These are phyloP conservation scores for Atherinomorus stipes DNA, from an alignment of 2,113 vertebrate genomes.

Conservation along the genomic window DNA sequence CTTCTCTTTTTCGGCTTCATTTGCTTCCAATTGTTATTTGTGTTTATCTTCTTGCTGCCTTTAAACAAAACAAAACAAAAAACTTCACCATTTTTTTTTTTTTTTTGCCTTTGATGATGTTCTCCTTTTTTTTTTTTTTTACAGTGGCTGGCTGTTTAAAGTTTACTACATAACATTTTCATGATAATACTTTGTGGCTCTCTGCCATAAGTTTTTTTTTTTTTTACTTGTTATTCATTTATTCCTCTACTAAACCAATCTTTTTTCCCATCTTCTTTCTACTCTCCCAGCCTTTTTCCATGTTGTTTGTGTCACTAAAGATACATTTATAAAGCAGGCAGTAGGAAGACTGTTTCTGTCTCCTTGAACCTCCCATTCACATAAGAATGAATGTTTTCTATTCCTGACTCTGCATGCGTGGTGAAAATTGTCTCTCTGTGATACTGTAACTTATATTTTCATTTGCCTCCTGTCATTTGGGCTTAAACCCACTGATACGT, in stretches of 20 bases:
- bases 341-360: neutral
- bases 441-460: constrained; percentile 75
- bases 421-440: constrained; percentile 64
- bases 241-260: neutral
- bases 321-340: constrained; percentile 38
- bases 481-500: constrained; percentile 69
- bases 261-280: constrained; percentile 11
- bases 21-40: too few species aligned
- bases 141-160: neutral
- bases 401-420: constrained; percentile 56
- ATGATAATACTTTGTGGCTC: constrained; percentile 25
- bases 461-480: constrained; percentile 74
- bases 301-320: constrained; percentile 2
- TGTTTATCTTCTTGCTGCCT: too few species aligned
- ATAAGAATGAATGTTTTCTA: constrained; percentile 67
- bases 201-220: constrained; percentile 39
- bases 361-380: constrained; percentile 12
- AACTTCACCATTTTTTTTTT: neutral
- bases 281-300: constrained; percentile 21
- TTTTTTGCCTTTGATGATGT: neutral
- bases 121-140: neutral
- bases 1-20: too few species aligned
- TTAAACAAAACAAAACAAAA: too few species aligned
- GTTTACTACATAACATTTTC: constrained; percentile 42
- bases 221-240: constrained; percentile 32